Base-by-base conservation (phyloP, 1,140 invertebrate species). In the Melanaphis sacchari region DNA sequence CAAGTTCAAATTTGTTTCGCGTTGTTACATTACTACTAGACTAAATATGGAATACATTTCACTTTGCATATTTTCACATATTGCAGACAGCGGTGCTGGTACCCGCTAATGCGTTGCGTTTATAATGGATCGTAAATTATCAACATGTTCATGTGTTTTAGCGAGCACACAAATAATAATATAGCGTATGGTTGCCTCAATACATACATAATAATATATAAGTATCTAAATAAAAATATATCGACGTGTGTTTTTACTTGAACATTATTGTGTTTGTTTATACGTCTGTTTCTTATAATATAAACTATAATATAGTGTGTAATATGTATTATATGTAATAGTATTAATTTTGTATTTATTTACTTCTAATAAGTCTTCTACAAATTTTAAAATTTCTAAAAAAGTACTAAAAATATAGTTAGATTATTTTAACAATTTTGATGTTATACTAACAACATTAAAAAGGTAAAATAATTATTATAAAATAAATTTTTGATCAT, bases 61-160 rank as follows among this genome's bases (percentile, higher is more conserved):
- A 87, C 41, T 46, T 89, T 52, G 46, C 43, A 52, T 89, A 89
- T 52, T 89, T 59, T 59, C 38, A 54, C 49, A 90, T 31, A 22
- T 43, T 40, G 7, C 88, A 36, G 21, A 49, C 36, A 90, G 15
- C 26, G 21, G 11, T 31, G 26, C 24, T 85, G 84, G 84, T 85
- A 85, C 40, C 40, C 26, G 87, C 43, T 89, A 89, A 52, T 89
- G 22, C 52, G 52, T 89, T 89, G 36, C n/a, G 22, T 38, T 52
- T 89, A 36, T 89, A 88, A 46, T 87, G 6, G 41, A n/a, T 87
- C 84, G 85, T 88, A 88, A 88, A 88, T 88, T 88, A 88, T 49
- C 85, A 49, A 46, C 21, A n/a, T n/a, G 85, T 88, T 49, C 85
- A 49, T 43, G 43, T n/a, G 85, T 88, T 88, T 49, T 26, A 31